Evolutionary conservation across 1,140 invertebrate genomes (phyloP).

Genomic region (Medauroidea extradentata): DNA sequence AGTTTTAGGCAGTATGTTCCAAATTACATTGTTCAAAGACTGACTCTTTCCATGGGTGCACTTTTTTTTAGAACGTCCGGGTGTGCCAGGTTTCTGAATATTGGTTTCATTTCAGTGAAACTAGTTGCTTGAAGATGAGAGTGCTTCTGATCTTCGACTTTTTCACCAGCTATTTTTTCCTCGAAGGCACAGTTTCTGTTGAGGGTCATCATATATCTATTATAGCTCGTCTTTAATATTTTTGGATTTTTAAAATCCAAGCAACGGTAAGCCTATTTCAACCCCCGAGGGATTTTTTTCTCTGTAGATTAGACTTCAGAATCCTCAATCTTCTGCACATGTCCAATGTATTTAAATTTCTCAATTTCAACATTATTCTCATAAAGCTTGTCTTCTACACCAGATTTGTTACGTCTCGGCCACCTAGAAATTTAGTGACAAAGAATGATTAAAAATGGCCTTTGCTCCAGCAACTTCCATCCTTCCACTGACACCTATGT

Average conservation of each 20-base stretch:
- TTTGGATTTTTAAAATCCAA: slow-evolving; percentile 21
- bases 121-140: slow-evolving; percentile 7
- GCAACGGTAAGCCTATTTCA: slow-evolving; percentile 22
- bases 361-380: slow-evolving; percentile 12
- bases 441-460: slow-evolving; percentile 18
- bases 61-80: slow-evolving; percentile 4
- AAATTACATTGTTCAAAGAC: slow-evolving; percentile 12
- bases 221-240: slow-evolving; percentile 31
- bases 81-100: slow-evolving; percentile 10
- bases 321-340: slow-evolving; percentile 15
- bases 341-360: slow-evolving; percentile 21
- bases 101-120: slow-evolving; percentile 8
- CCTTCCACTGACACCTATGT: slow-evolving; percentile 12
- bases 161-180: slow-evolving; percentile 16
- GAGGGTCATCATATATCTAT: slow-evolving; percentile 12
- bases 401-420: slow-evolving; percentile 13
- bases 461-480: slow-evolving; percentile 19
- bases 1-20: slow-evolving; percentile 8
- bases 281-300: not conserved
- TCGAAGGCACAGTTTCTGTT: slow-evolving; percentile 14
- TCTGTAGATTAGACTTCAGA: not conserved
- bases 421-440: slow-evolving; percentile 18
- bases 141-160: slow-evolving; percentile 3
- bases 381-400: slow-evolving; percentile 17
- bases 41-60: slow-evolving; percentile 5